Evolutionary conservation across 2,113 vertebrate genomes (phyloP).

Genomic region (Nothocercus nigrocapillus): DNA sequence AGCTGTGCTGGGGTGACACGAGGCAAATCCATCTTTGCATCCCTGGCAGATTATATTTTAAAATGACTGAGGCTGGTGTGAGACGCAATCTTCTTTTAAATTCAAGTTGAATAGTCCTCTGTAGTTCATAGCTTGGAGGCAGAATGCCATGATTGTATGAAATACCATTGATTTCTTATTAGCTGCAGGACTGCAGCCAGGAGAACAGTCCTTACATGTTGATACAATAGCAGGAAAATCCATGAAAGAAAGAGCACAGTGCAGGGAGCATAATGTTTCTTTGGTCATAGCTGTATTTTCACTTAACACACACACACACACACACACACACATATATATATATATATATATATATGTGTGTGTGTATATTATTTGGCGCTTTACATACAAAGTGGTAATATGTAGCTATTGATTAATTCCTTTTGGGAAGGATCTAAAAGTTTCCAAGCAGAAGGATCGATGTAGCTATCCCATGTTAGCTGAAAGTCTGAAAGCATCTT

Average conservation of each 20-base stretch:
- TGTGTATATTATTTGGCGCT: neutral
- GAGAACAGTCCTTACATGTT: fast-evolving
- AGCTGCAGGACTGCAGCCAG: neutral
- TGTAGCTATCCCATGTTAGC: neutral
- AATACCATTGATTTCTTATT: neutral
- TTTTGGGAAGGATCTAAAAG: neutral
- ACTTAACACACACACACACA: neutral
- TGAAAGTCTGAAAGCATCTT: neutral
- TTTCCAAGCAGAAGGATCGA: neutral
- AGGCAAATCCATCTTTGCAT: neutral
- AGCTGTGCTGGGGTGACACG: neutral
- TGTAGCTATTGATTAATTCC: neutral
- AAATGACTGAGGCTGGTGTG: neutral
- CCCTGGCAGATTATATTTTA: neutral
- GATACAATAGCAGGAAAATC: too few relatives aligned
- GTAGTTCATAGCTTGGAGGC: neutral
- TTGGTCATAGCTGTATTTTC: neutral
- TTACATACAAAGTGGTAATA: neutral
- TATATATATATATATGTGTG: neutral
- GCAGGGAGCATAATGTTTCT: neutral
- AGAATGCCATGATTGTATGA: neutral
- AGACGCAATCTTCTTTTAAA: neutral
- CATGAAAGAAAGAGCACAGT: neutral
- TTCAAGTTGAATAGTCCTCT: neutral
- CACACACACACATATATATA: neutral